Base-by-base conservation (phyloP, 1,140 invertebrate genomes). In the Halictus rubicundus region DNA sequence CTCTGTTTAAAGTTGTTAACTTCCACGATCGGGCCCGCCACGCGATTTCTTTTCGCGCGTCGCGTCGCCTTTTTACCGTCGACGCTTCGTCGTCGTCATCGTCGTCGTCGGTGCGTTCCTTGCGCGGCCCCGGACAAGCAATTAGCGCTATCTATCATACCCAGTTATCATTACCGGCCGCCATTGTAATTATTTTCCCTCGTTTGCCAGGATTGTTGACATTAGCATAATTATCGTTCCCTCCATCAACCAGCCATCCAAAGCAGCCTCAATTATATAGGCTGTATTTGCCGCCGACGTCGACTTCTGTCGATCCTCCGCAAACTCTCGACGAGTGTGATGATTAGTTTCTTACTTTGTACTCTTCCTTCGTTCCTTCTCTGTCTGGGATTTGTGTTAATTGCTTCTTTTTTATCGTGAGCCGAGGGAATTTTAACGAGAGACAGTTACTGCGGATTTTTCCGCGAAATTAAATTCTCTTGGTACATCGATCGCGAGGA, bases 111-210 rank as follows among this genome's bases (percentile, higher is more conserved):
- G n/a, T n/a, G 7, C 54, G 23, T 65, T 37, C 37, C 60, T 42
- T 37, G 6, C 16, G 71, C 37, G 49, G 60, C 59, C 25, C n/a
- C 6, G n/a, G 16, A 12, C 52, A 49, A 0, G 46, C 61, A 74
- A 74, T 73, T 73, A 64, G 61, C 71, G 39, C 71, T 49, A 73
- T 63, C n/a, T 63, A 49, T 39, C 6, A 39, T 52, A 37, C 14
- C n/a, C 9, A 37, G 42, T 74, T 73, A 64, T 73, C 60, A 64
- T 73, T 73, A 73, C 39, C 59, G 27, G 10, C 21, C 71, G 23
- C 63, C 39, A 46, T 46, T 49, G 70, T 61, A 72, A 72, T 72
- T 72, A 72, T 63, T 72, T 46, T 63, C 39, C 6, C 39, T n/a
- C 60, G 5, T 25, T 21, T 25, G 59, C 9, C 25, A 46, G 27